Conservation (phyloP, 2,113 vertebrate genomes). For the Myiozetetes cayanensis region DNA sequence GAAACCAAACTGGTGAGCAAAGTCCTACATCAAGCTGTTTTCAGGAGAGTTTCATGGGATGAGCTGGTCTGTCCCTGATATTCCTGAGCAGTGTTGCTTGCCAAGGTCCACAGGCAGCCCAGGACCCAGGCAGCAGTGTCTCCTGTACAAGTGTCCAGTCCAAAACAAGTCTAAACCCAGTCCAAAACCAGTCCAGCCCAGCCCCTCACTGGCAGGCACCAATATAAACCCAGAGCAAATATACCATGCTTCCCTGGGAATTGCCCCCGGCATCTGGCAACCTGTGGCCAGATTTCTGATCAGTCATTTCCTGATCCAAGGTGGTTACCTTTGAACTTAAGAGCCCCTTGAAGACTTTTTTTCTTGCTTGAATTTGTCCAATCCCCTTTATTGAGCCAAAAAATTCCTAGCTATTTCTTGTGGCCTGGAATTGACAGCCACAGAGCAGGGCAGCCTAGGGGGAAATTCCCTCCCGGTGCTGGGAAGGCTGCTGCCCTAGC, state of each 20-base stretch:
- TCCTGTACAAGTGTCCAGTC: accelerated
- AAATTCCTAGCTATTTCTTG: background rate
- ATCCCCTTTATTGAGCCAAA: background rate
- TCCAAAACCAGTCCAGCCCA: background rate
- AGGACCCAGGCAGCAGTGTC: background rate
- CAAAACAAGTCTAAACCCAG: background rate
- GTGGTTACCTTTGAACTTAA: background rate
- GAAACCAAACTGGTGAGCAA: background rate
- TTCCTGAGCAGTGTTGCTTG: background rate
- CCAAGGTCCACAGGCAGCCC: background rate
- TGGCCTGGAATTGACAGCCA: background rate
- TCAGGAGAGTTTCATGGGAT: background rate
- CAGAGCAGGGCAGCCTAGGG: background rate
- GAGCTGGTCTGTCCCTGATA: background rate
- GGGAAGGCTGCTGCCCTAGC: background rate
- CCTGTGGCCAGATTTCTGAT: background rate
- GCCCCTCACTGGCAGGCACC: background rate
- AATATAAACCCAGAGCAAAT: background rate
- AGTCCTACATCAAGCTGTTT: background rate
- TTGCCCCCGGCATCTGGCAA: background rate
- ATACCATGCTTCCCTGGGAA: background rate
- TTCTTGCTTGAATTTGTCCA: background rate
- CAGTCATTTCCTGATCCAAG: background rate
- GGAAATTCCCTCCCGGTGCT: background rate
- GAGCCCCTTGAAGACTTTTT: background rate